Evolutionary conservation across 2,888 invertebrate species (phyloP), one percentile per base, ranked within the genome.

Genomic region (Thyatira batis): DNA sequence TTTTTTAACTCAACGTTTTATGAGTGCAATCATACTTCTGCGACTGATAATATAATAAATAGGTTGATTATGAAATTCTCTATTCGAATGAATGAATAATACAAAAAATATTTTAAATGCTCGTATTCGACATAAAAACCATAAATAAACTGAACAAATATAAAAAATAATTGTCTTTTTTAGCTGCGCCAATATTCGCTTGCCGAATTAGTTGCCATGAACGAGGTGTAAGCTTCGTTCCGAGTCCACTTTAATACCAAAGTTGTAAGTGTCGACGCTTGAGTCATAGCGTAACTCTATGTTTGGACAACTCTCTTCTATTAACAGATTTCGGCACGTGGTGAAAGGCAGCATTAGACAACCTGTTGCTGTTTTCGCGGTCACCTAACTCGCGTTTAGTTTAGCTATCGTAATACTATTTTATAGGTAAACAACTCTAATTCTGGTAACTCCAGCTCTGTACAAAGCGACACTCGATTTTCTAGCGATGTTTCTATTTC

Each of bases 111-210:
- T 4, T 23, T 23, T 6, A 23, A 4, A 23, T 23, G 6, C 3
- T 4, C 3, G 23, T 23, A 23, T 6, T 23, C 23, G n/a, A 23
- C 6, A 23, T 23, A 4, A 23, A 23, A 4, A 23, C 23, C 23
- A 23, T 23, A 33, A 13, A 33, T 33, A 33, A 33, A n/a, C 28
- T 28, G 2, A 28, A 11, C 10, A 28, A 28, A 28, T 11, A 11
- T 11, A 2, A 3, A 33, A 33, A 33, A 1, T 21, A 13, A 73
- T 87, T 88, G 64, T 90, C 84, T 91, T 85, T 92, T 92, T 87
- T 92, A 92, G 92, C 88, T 77, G 76, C 85, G 86, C 76, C 91
- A 91, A 87, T 90, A 79, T 84, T 81, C 89, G 78, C 88, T 92
- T 80, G 89, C 87, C 75, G 92, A 92, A 78, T 84, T 91, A 82